Evolutionary conservation across 1,140 invertebrate genomes (phyloP), one percentile per base, ranked within the genome.

Genomic region (Apis cerana): DNA sequence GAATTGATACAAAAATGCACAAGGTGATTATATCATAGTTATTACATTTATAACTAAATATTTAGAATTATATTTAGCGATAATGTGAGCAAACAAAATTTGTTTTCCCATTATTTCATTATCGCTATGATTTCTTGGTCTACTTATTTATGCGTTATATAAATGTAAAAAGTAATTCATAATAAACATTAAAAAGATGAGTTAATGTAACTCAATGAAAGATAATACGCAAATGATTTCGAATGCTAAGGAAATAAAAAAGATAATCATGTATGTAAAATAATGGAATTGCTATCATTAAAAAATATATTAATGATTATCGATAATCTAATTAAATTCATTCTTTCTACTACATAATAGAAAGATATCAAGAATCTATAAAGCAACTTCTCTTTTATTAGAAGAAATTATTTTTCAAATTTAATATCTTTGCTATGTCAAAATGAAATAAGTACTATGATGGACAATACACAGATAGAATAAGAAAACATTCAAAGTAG

Each of bases 371-470:
- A 43, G 0, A 43, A 43, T 43, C 23, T 59, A 43, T 81, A 58
- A 58, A 75, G 54, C 48, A n/a, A 52, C 21, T 33, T 11, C 43
- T 43, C 15, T 58, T 50, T 59, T 10, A 23, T 56, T 15, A 12
- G 48, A 50, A 19, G 27, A 80, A 68, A 76, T 27, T 23, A 10
- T 69, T 43, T 43, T 5, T n/a, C 11, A 67, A 80, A 77, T 23
- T 80, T 11, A 67, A 68, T 82, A 54, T 72, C 15, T 59, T 68
- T 12, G 21, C 56, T 33, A 64, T 56, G 69, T 13, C 61, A 33
- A 56, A 62, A 71, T 62, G 68, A 74, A 74, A 69, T 87, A 87
- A 87, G 85, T 87, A 87, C 85, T 81, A 79, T 54, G 48, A 87
- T 65, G 77, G 21, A 7, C 62, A 75, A 84, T 71, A 87, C 27